phyloP scores from a whole-genome alignment of 2,888 invertebrate genomes.

The Philaethria dido region DNA sequence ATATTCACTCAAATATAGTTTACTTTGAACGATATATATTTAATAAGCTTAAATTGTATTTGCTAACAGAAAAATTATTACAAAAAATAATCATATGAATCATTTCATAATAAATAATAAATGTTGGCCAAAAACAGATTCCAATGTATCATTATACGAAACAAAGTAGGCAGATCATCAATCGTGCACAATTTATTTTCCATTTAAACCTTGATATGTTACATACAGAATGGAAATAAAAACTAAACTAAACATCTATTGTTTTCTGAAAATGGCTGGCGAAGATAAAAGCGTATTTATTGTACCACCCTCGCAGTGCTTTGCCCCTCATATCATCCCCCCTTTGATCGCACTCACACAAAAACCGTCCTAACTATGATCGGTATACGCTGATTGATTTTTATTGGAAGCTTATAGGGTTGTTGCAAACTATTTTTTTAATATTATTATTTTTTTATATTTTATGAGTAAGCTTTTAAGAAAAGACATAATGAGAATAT shows the following conservation, averaged over 20 bases:
- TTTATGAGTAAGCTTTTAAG: background rate
- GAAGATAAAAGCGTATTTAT: slow-evolving; percentile 31
- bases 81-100: too few relatives aligned
- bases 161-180: slow-evolving; percentile 12
- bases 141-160: background rate
- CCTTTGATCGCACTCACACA: slow-evolving; percentile 39
- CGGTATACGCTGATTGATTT: slow-evolving; percentile 74
- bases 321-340: slow-evolving; percentile 32
- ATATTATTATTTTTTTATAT: background rate
- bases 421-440: slow-evolving; percentile 44
- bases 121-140: background rate
- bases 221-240: slow-evolving; percentile 16
- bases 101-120: background rate
- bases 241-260: slow-evolving; percentile 26
- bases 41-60: background rate
- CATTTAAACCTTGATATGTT: slow-evolving; percentile 21
- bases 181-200: slow-evolving; percentile 17
- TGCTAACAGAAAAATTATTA: background rate
- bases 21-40: background rate
- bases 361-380: slow-evolving; percentile 50
- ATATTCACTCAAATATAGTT: slow-evolving; percentile 11
- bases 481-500: too few relatives aligned
- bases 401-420: slow-evolving; percentile 71
- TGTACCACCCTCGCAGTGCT: slow-evolving; percentile 42
- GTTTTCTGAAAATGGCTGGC: slow-evolving; percentile 23